phyloP scores from a whole-genome alignment of 2,888 invertebrate species.

The Drosophila trichaetosa region DNA sequence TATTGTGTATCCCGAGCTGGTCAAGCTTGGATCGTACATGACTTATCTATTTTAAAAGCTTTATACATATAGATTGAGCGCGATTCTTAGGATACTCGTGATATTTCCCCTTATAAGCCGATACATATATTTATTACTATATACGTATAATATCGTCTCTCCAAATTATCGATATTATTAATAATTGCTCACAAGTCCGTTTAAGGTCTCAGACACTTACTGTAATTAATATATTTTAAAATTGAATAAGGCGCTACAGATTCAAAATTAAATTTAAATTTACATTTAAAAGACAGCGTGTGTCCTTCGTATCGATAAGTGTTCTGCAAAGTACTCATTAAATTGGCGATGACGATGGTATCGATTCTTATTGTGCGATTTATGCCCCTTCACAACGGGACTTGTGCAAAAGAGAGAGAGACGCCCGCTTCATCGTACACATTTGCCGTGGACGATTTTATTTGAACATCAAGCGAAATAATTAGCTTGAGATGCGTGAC shows the following conservation, averaged over 20 bases:
- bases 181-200: too few species aligned
- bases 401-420: slow-evolving; percentile 2
- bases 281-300: background rate
- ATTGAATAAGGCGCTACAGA: background rate
- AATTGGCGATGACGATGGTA: background rate
- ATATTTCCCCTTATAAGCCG: background rate
- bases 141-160: background rate
- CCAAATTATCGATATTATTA: background rate
- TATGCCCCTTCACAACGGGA: slow-evolving; percentile 31
- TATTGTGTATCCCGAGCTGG: too few species aligned
- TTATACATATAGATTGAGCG: background rate
- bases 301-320: slow-evolving; percentile 6
- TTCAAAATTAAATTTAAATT: background rate
- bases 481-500: slow-evolving; percentile 13
- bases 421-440: too few species aligned
- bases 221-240: background rate
- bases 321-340: background rate
- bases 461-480: background rate
- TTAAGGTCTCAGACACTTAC: background rate
- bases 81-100: background rate
- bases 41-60: background rate
- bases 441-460: background rate
- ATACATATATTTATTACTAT: background rate
- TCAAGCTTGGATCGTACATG: background rate
- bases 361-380: background rate